Evolutionary conservation across 2,113 vertebrate species (phyloP).

Genomic region (Onychorhynchus coronatus): DNA sequence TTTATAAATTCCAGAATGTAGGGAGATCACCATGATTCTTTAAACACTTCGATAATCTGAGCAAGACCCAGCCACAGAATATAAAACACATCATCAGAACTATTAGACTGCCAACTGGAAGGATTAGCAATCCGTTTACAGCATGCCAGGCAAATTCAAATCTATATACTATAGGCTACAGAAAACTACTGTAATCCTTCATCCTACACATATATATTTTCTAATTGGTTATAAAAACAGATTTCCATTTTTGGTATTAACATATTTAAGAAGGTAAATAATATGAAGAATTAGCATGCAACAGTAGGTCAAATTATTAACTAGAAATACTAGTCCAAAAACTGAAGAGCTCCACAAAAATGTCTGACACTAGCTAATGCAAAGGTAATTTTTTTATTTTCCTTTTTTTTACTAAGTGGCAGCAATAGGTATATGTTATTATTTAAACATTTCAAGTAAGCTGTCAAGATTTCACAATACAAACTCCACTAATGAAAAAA

Average conservation of each 20-base stretch:
- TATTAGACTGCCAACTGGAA: not conserved
- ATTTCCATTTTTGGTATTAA: not conserved
- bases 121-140: not conserved
- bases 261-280: not conserved
- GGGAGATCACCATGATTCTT: not conserved
- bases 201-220: not conserved
- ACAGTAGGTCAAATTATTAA: not conserved
- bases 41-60: not conserved
- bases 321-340: not conserved
- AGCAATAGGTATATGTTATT: not conserved
- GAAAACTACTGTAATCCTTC: not conserved
- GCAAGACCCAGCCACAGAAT: not conserved
- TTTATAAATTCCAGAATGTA: not conserved
- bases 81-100: not conserved
- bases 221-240: not conserved
- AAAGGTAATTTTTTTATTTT: not conserved
- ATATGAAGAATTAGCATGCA: not conserved
- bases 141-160: not conserved
- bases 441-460: not conserved
- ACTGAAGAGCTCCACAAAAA: not conserved
- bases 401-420: not conserved
- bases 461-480: not conserved
- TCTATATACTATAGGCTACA: not conserved
- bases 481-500: not conserved
- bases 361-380: not conserved